phyloP scores from a whole-genome alignment of 2,797 vertebrate species.

The Etheostoma perlongum region DNA sequence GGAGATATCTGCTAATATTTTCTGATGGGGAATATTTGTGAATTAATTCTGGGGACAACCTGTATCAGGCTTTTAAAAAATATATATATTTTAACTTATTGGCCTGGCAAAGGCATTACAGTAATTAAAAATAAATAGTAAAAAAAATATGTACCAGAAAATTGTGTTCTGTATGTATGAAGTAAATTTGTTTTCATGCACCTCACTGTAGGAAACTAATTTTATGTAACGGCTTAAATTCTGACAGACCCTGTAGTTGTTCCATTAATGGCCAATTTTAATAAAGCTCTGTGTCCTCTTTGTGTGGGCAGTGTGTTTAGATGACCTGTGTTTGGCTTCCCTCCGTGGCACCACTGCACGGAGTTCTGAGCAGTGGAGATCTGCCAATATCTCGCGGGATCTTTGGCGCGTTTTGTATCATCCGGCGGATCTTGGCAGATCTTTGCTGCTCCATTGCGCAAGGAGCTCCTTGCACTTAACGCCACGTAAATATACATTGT shows the following conservation, averaged over 20 bases:
- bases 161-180: not conserved
- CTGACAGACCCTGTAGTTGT: not conserved
- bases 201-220: not conserved
- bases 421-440: too few relatives aligned
- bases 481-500: not conserved
- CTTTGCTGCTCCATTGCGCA: too few relatives aligned
- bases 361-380: too few relatives aligned
- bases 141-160: not conserved
- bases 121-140: not conserved
- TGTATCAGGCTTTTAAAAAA: not conserved
- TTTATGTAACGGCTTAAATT: not conserved
- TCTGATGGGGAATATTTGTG: constrained; percentile 14
- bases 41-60: not conserved
- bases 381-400: too few relatives aligned
- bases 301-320: too few relatives aligned
- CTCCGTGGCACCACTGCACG: too few relatives aligned
- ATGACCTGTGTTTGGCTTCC: too few relatives aligned
- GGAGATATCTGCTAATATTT: not conserved
- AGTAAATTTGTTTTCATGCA: not conserved
- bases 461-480: too few relatives aligned
- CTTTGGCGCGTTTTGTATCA: too few relatives aligned
- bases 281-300: too few relatives aligned
- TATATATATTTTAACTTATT: not conserved
- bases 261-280: not conserved
- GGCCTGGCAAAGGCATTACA: not conserved